A percentile compares a stretch with the other conserved stretches of the same genome.
Evolutionary conservation across 2,113 vertebrate species (phyloP).

Genomic region (Meriones unguiculatus): DNA sequence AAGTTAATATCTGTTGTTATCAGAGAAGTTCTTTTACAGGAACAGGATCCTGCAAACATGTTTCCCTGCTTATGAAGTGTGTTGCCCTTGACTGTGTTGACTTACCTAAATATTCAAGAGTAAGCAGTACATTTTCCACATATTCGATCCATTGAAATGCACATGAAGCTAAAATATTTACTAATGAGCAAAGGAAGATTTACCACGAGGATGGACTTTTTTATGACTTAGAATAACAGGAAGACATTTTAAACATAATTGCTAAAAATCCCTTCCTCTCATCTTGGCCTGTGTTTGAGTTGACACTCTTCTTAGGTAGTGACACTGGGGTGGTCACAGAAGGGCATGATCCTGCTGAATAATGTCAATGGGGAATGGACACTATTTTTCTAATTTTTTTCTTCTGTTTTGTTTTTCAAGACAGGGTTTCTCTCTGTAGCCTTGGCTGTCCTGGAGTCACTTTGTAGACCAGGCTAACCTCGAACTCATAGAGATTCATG

Average conservation of each 20-base stretch:
- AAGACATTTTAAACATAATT: background rate
- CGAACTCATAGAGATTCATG: too few species aligned
- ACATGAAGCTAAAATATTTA: conserved; percentile 37
- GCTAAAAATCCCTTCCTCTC: conserved; percentile 22
- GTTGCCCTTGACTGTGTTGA: conserved; percentile 46
- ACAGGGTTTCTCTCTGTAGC: too few species aligned
- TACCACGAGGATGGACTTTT: background rate
- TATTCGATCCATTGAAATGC: conserved; percentile 5
- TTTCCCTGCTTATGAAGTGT: conserved; percentile 36
- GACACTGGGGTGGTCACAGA: background rate
- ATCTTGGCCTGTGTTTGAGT: background rate
- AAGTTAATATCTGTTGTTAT: conserved; percentile 43
- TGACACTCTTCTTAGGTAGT: background rate
- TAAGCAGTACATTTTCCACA: conserved; percentile 48
- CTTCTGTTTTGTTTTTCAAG: too few species aligned
- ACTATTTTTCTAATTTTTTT: conserved; percentile 41
- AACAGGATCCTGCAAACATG: conserved; percentile 36
- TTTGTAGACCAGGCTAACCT: too few species aligned
- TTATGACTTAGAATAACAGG: background rate
- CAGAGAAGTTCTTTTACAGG: conserved; percentile 46
- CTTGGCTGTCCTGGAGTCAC: too few species aligned
- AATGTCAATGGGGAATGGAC: background rate
- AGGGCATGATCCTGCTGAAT: background rate
- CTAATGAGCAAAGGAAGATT: conserved; percentile 42
- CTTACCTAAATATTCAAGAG: conserved; percentile 9